Conservation (phyloP, 2,797 vertebrate genomes). For the Microctenopoma lineatum region DNA sequence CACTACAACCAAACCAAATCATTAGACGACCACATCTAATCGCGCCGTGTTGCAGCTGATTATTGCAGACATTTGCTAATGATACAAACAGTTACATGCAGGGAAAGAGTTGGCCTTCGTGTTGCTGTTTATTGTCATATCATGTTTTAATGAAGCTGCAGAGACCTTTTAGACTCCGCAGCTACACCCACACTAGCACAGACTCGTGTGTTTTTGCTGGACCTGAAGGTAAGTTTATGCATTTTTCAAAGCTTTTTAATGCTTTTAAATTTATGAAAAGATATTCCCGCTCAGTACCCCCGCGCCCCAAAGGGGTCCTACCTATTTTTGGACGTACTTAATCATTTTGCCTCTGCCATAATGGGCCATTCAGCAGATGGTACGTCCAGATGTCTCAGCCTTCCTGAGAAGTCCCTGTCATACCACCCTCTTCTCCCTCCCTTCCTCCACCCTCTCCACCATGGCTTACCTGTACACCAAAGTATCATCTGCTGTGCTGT, state of each 20-base stretch:
- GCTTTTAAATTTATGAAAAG: conserved; percentile 15
- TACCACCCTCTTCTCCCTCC: conserved; percentile 7
- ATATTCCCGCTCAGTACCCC: neutral
- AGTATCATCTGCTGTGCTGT: conserved; percentile 92
- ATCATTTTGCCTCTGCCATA: conserved; percentile 50
- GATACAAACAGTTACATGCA: conserved; percentile 58
- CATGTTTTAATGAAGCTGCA: conserved; percentile 57
- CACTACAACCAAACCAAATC: conserved; percentile 39
- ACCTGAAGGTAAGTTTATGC: conserved; percentile 12
- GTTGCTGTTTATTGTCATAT: conserved; percentile 57
- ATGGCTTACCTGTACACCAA: conserved; percentile 92
- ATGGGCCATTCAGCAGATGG: conserved; percentile 67
- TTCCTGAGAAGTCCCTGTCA: conserved; percentile 38
- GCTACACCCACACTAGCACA: conserved; percentile 9
- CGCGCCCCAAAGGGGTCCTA: conserved; percentile 15
- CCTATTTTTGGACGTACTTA: conserved; percentile 45
- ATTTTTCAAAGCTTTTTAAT: neutral
- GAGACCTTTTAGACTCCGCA: conserved; percentile 27
- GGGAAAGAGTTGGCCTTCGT: conserved; percentile 35
- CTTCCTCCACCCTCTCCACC: conserved; percentile 11
- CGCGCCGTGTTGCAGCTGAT: conserved; percentile 57
- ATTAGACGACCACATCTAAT: conserved; percentile 53
- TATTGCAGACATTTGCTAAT: conserved; percentile 61
- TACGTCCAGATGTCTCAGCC: conserved; percentile 68
- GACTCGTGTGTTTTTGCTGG: conserved; percentile 4